Evolutionary conservation across 2,797 vertebrate species (phyloP), one percentile per base, ranked within the genome.

Genomic region (Emys orbicularis): DNA sequence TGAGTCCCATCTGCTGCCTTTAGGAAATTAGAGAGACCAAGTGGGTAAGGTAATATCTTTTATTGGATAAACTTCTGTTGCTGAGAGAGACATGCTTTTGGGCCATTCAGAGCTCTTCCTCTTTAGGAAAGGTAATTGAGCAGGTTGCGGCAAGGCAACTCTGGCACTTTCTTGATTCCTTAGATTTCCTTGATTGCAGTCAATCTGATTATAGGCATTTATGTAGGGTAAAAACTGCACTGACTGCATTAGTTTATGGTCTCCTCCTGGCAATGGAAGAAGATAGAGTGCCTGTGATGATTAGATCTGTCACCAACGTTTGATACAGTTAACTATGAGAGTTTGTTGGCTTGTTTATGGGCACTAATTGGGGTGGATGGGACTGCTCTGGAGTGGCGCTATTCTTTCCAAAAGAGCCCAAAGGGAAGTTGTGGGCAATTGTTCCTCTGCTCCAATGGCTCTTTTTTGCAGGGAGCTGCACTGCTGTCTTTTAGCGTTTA

Each of bases 111-210:
- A 41, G n/a, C n/a, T 72, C 37, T 23, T 41, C 68, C 11, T 41
- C 37, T 72, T 90, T 94, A 56, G 81, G 37, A 27, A 82, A 65
- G 13, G 21, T 79, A 41, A 54, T 94, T 80, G 80, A 49, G 81
- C 65, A 94, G 68, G 50, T 3, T 65, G 29, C 47, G 31, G 44
- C 88, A 88, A 81, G 56, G 27, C 68, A 81, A 23, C 5, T 81
- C 49, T 0, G 0, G 65, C 37, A 41, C 3, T 94, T 88, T 53
- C 29, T 68, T 82, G 34, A n/a, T 72, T 83, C 25, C 44, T 49
- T 47, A 79, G 59, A 49, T 0, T 79, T 56, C 52, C 79, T 76
- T 6, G 65, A 81, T 92, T 57, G 7, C 41, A 61, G 7, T 25
- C 57, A 65, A 54, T 47, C 86, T 29, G 74, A 76, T 90, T 82